Evolutionary conservation across 35 echinoderm and acorn worm genomes (phyloP), one percentile per base, ranked within the genome.

Genomic region (Stichopus chloronotus): DNA sequence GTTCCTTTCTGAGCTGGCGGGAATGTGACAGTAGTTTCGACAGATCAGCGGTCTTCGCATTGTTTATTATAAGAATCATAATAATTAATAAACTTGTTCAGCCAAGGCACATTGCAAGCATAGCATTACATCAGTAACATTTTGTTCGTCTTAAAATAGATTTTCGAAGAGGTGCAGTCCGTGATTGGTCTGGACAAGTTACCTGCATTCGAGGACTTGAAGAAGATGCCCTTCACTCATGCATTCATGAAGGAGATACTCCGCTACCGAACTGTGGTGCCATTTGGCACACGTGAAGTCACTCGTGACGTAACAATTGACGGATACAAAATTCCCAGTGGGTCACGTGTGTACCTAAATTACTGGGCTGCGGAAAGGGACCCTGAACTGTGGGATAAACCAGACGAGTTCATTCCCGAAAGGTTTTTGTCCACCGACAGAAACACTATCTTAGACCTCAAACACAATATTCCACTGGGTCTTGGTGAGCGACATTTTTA

Each of bases 271-370:
- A 84, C 81, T 6, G 55, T 85, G 2, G 55, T 58, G 5, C 82
- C 82, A 6, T 58, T 85, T 23, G 82, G 55, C 19, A 59, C 82
- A 1, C 10, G 82, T 6, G 82, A 85, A 17, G 82, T 85, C n/a
- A 7, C 24, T 59, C 82, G 82, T 4, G 82, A 85, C 82, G 82
- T 85, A 9, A 11, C 10, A 6, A 59, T 96, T 6, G 74, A 90
- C 79, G 95, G 87, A 0, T 96, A 93, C 23, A 63, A 87, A 6
- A 93, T 96, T 20, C 87, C 87, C 11, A 91, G 91, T 78, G 95
- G 92, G n/a, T 93, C 95, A 17, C 78, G 83, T 6, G 12, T 96
- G 56, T 56, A 84, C 11, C 59, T 87, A 4, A 96, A 96, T 25
- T 81, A 90, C 21, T 94, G 79, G 81, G 82, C 88, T 76, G 79